Evolutionary conservation across 2,113 vertebrate species (phyloP), one percentile per base, ranked within the genome.

Genomic region (Rattus norvegicus): DNA sequence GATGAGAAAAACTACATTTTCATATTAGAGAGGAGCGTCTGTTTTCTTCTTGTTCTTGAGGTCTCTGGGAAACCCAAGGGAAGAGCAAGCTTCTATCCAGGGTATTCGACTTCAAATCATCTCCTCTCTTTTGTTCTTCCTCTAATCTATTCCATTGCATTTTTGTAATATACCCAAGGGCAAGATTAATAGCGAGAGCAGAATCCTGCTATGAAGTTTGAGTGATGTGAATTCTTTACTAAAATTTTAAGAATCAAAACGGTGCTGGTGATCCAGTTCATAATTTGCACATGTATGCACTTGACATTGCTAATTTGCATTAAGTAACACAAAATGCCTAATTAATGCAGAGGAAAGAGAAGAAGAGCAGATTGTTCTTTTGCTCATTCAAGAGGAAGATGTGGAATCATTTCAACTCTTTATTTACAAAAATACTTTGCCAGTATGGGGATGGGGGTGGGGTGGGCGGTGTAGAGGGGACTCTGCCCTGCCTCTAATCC

Each of bases 71-170:
- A 93, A 81, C 88, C 85, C 93, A 59, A 6, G 85, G 93, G 84
- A 95, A 93, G 65, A 22, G 14, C 54, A 52, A 69, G 69, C 20
- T 36, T 95, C 91, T 81, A 39, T 93, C n/a, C 14, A 56, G 52
- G 56, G 19, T 87, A 39, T 95, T 91, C 91, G 79, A 93, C 94
- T 97, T 97, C 77, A 97, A 93, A 95, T 97, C 69, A 61, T 76
- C 95, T 88, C 63, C 93, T 95, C 52, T 93, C 88, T 70, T 97
- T 97, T 97, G 96, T 97, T 97, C 92, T 96, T 72, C 61, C n/a
- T 93, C 81, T 96, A 56, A 59, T 91, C 93, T 96, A 0, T 70
- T 87, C 83, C 47, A 67, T 92, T 76, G 89, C 86, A 89, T 72
- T 97, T 97, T 87, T 95, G 20, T 87, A 69, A 79, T 94, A 76